Evolutionary conservation across 2,888 invertebrate genomes (phyloP).

Genomic region (Pycnomerus fuliginosus): DNA sequence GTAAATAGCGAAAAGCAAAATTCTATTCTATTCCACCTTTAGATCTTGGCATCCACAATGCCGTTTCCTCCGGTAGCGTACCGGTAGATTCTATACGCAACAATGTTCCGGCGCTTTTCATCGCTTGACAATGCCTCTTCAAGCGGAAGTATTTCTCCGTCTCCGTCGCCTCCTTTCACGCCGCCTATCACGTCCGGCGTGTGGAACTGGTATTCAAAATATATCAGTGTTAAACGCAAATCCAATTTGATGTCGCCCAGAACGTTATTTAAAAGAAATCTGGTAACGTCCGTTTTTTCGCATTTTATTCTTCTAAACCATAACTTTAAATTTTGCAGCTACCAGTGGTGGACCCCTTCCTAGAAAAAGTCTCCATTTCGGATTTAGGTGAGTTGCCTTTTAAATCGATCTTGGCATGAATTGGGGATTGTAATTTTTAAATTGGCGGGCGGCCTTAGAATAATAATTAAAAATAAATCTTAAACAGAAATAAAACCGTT

Average conservation of each 20-base stretch:
- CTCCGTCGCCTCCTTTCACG: slow-evolving; percentile 36
- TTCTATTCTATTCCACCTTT: no score
- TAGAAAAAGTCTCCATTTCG: slow-evolving; percentile 80
- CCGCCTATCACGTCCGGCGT: slow-evolving; percentile 38
- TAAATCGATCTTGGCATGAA: slow-evolving; percentile 2
- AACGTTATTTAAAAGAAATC: slow-evolving; percentile 36
- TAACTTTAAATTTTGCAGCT: no score
- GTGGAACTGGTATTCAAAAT: slow-evolving; percentile 45
- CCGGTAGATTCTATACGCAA: no score
- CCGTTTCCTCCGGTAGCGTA: no score
- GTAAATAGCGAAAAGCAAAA: no score
- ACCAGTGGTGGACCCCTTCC: slow-evolving; percentile 87
- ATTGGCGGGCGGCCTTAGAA: no score
- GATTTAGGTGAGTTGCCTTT: slow-evolving; percentile 66
- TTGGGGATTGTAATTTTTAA: no score
- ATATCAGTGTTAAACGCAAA: slow-evolving; percentile 42
- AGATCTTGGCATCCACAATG: no score
- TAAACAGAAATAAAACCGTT: no score
- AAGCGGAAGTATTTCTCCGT: slow-evolving; percentile 12
- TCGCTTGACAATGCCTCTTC: slow-evolving; percentile 32
- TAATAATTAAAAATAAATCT: no score
- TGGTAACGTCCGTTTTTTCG: slow-evolving; percentile 30
- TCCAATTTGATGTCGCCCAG: slow-evolving; percentile 40
- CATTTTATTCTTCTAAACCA: background rate
- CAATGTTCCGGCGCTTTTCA: slow-evolving; percentile 42